Evolutionary conservation across 2,797 vertebrate genomes (phyloP).

Genomic region (Masticophis lateralis): DNA sequence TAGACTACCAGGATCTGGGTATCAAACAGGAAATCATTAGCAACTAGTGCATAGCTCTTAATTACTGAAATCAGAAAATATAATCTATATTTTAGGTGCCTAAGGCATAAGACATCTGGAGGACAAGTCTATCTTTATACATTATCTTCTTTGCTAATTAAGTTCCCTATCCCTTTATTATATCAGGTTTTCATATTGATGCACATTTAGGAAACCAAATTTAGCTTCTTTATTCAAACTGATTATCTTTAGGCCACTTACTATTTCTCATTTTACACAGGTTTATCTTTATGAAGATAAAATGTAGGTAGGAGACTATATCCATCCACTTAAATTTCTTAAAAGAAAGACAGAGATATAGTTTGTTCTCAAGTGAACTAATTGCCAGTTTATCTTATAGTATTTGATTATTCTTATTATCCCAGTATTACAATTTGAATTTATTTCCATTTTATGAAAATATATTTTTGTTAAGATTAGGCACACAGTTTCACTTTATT

Average conservation of each 20-base stretch:
- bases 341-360: neutral
- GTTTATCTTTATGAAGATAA: neutral
- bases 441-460: neutral
- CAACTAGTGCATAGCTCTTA: neutral
- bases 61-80: neutral
- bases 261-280: neutral
- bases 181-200: neutral
- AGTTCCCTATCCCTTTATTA: neutral
- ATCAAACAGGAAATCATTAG: neutral
- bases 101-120: neutral
- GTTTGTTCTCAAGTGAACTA: neutral
- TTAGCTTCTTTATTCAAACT: neutral
- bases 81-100: neutral
- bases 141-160: neutral
- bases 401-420: neutral
- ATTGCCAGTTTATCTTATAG: neutral
- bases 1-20: neutral
- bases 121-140: neutral
- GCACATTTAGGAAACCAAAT: neutral
- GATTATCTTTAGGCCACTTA: neutral
- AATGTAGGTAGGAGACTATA: neutral
- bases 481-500: neutral
- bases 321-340: neutral
- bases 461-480: neutral
- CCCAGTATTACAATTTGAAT: neutral